Evolutionary conservation across 1,140 invertebrate species (phyloP).

Genomic region (Lepidostoma basale): DNA sequence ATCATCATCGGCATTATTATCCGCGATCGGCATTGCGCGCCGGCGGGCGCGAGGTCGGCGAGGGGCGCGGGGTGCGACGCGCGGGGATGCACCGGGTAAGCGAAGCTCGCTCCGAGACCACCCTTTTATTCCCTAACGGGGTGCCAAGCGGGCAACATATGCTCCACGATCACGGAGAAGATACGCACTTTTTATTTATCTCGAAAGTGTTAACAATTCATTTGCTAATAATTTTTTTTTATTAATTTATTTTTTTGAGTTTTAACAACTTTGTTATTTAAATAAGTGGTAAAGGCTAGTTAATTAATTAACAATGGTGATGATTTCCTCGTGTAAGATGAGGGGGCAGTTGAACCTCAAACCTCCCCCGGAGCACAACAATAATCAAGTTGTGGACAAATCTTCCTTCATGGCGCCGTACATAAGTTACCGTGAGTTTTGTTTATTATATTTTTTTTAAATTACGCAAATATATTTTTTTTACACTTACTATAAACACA

Average conservation of each 20-base stretch:
- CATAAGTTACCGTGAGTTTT: conserved; percentile 38
- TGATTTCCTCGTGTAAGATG: conserved; percentile 43
- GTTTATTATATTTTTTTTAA: not conserved
- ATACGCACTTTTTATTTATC: not conserved
- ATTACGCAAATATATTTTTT: too few relatives aligned
- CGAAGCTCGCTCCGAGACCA: not conserved
- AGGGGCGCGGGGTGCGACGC: conserved; percentile 17
- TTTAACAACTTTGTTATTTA: not conserved
- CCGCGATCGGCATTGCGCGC: not conserved
- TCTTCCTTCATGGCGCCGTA: conserved; percentile 34
- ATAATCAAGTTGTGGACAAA: conserved; percentile 38
- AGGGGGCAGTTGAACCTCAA: conserved; percentile 39
- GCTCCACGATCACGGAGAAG: not conserved
- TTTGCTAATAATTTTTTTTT: not conserved
- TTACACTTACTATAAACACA: too few relatives aligned
- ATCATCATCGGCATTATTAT: not conserved
- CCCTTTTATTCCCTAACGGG: conserved; percentile 46
- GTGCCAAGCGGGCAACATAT: conserved; percentile 40
- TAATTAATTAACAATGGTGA: conserved; percentile 30
- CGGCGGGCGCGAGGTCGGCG: not conserved
- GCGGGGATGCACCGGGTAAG: conserved; percentile 12
- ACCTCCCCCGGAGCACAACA: conserved; percentile 42
- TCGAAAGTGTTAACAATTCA: conserved; percentile 13
- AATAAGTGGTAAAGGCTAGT: not conserved
- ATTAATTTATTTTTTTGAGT: not conserved